These are phyloP conservation scores for Mormyrus hasselquistii DNA, from an alignment of 2,797 vertebrate species.

Conservation along the genomic window DNA sequence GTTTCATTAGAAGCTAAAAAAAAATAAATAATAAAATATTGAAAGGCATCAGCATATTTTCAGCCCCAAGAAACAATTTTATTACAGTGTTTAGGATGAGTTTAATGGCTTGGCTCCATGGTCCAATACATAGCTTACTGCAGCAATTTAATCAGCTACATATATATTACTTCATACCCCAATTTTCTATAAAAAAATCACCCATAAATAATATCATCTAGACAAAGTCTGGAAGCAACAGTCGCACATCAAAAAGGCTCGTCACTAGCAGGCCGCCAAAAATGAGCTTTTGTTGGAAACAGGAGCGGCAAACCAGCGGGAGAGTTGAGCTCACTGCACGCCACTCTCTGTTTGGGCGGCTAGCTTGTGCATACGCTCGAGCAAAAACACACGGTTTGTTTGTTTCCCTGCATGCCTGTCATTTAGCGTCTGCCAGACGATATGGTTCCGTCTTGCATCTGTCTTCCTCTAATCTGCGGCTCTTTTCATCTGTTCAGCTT, in stretches of 20 bases:
- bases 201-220: not conserved
- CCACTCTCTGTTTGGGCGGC: not conserved
- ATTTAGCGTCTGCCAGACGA: conserved; percentile 8
- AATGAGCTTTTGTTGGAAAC: not conserved
- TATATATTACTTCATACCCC: not conserved
- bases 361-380: not conserved
- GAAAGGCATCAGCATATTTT: not conserved
- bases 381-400: not conserved
- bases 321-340: not conserved
- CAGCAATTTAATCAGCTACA: not conserved
- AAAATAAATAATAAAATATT: not conserved
- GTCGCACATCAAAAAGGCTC: not conserved
- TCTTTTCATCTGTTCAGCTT: not conserved
- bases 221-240: not conserved
- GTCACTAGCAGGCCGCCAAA: not conserved
- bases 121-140: not conserved
- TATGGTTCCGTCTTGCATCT: not conserved
- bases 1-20: not conserved
- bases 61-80: not conserved
- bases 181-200: not conserved
- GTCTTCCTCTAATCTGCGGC: not conserved
- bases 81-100: not conserved
- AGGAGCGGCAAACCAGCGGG: not conserved
- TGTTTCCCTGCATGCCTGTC: not conserved
- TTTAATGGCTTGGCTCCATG: not conserved